Base-by-base conservation (phyloP, 2,797 vertebrate species). In the Protonibea diacanthus region DNA sequence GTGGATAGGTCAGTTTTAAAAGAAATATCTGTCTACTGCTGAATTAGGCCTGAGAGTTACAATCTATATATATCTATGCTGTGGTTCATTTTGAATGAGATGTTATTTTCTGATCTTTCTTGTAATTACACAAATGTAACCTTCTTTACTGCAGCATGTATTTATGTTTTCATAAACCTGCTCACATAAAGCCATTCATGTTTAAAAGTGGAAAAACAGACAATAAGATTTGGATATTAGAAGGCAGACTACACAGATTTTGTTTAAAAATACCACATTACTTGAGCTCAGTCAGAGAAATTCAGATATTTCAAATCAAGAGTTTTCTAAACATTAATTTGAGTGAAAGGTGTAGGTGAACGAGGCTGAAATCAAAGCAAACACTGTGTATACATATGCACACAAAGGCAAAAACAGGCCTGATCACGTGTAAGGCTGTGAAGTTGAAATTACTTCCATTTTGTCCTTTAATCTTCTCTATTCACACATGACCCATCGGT, bases 1-100 rank as follows among this genome's bases (percentile, higher is more conserved):
- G 98, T 99, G 81, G 98, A 99, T 92, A 97, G 98, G 98, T 99
- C 91, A 88, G 94, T 83, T 38, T 33, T 71, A 2, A 2, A 21
- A 48, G 33, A 44, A 44, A 4, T 13, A 14, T 71, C 12, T 63
- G 8, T 23, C 57, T 45, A 8, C 17, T 56, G 3, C 13, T 49
- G 47, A 14, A 68, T 5, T 11, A n/a, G 13, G 38, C 6, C 40
- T 33, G 12, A 45, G 21, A 47, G 23, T 17, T 52, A 9, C 21
- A 4, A 40, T 8, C 23, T 29, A 11, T n/a, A n/a, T n/a, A 48
- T 25, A 23, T 23, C 3, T 40, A 11, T 11, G 5, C 52, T 4
- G 0, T 42, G 11, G 23, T 27, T 53, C 3, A 6, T 45, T 67
- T 23, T 21, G n/a, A 47, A 25, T 45, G 1, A 42, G 40, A 21